Conservation (phyloP, 2,888 invertebrate species). For the Dasypolia templi region DNA sequence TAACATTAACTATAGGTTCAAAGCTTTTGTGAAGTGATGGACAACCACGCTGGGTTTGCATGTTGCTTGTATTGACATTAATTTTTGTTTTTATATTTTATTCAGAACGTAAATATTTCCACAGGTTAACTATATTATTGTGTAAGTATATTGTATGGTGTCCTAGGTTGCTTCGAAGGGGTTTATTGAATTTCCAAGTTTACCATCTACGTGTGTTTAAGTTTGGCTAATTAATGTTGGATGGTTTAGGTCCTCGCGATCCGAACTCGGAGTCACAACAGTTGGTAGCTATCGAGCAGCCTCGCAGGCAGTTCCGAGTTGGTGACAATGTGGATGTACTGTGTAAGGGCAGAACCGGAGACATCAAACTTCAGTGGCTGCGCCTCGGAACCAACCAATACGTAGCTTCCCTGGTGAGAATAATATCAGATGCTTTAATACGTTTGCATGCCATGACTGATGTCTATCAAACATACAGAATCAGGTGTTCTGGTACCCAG, state of each 20-base stretch:
- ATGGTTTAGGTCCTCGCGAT: constrained; percentile 75
- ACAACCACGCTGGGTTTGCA: constrained; percentile 43
- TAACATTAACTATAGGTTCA: constrained; percentile 9
- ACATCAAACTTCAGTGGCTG: constrained; percentile 75
- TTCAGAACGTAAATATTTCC: neutral
- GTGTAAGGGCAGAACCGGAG: constrained; percentile 73
- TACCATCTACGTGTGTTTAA: constrained; percentile 44
- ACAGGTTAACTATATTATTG: constrained; percentile 28
- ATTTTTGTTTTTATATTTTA: constrained; percentile 27
- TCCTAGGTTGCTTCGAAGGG: constrained; percentile 40
- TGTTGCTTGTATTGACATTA: constrained; percentile 47
- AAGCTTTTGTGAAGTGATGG: constrained; percentile 41
- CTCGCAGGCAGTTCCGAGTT: constrained; percentile 76
- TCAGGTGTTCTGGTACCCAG: neutral
- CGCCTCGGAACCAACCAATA: constrained; percentile 80
- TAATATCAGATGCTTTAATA: neutral
- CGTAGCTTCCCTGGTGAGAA: constrained; percentile 79
- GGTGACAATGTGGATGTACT: constrained; percentile 83
- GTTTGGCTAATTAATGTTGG: constrained; percentile 27
- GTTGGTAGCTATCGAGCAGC: constrained; percentile 83
- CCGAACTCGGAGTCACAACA: constrained; percentile 55
- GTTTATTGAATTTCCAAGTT: neutral
- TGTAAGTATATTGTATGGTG: constrained; percentile 53
- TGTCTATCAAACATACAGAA: neutral
- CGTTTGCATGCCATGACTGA: neutral